Evolutionary conservation across 30 jellyfish, hydroid and myxozoan genomes (phyloP), one percentile per base, ranked within the genome.

Genomic region (Cassiopea andromeda): DNA sequence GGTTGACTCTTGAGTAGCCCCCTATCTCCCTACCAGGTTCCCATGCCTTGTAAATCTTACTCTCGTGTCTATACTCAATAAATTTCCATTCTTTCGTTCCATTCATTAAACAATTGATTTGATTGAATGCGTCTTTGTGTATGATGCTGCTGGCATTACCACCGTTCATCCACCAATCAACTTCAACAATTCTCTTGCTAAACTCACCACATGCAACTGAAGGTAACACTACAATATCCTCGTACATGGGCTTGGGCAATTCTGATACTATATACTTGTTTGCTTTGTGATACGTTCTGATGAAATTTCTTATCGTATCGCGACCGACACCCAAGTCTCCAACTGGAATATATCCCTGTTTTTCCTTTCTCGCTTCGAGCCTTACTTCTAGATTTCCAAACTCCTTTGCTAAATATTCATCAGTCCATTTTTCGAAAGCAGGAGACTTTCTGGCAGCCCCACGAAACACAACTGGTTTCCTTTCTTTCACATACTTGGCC

Each of bases 51-150:
- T 92, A 92, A 74, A 92, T 86, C 48, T 64, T 57, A 19, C 87
- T 79, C 76, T 92, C 93, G 50, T 92, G 75, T 50, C 87, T 85
- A 78, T 77, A 87, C 67, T 92, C 98, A 27, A 92, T 75, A 15
- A 92, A 67, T 46, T 92, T 92, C 98, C 98, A 92, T 69, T 92
- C 93, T 80, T 92, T 92, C 3, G 96, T 86, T 43, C 98, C 98
- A 49, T 92, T 92, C 88, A 86, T 77, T 17, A 92, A 80, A 58
- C 98, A 92, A 70, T 92, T 92, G 90, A 92, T 92, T n/a, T 82
- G 87, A 74, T 92, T 87, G 87, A 77, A 87, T 9, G 98, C 93
- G 69, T 92, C 98, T 50, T 92, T 92, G 87, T 92, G 98, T 45
- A 92, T 64, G 44, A 86, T 86, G 61, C 98, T 92, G 58, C 98